Conservation (phyloP, 2,797 vertebrate species). For the Aythya fuligula region DNA sequence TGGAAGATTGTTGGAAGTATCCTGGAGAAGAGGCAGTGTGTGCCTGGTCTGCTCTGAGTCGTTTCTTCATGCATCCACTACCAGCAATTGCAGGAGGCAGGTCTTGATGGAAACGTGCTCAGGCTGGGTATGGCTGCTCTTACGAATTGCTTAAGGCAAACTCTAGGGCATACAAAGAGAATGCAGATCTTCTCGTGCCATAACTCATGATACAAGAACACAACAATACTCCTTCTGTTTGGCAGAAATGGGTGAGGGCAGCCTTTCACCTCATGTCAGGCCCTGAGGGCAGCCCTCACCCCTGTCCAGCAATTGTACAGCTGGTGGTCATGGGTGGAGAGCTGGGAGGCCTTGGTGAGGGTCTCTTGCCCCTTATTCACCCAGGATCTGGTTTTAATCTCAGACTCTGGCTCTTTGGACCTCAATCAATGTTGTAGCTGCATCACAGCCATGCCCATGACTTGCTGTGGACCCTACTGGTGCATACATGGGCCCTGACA, state of each 20-base stretch:
- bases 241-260: not conserved
- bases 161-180: not conserved
- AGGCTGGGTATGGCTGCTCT: accelerated
- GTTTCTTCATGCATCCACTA: not conserved
- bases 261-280: not conserved
- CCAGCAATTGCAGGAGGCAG: not conserved
- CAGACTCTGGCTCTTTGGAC: not conserved
- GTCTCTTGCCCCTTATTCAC: not conserved
- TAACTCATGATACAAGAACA: not conserved
- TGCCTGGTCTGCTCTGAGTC: not conserved
- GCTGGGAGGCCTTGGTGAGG: not conserved
- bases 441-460: accelerated
- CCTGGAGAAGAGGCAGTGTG: not conserved
- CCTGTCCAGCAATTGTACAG: not conserved
- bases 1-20: not conserved
- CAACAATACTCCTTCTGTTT: not conserved
- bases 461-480: not conserved
- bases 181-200: not conserved
- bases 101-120: accelerated
- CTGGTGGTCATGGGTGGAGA: not conserved
- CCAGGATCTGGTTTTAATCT: not conserved
- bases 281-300: not conserved
- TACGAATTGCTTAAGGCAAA: accelerated
- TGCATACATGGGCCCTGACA: not conserved
- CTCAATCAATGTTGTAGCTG: not conserved